Percentiles rank a stretch among this genome's conserved stretches.
Evolutionary conservation across 2,888 invertebrate species (phyloP).

Genomic region (Cremastobaeus sp.): DNA sequence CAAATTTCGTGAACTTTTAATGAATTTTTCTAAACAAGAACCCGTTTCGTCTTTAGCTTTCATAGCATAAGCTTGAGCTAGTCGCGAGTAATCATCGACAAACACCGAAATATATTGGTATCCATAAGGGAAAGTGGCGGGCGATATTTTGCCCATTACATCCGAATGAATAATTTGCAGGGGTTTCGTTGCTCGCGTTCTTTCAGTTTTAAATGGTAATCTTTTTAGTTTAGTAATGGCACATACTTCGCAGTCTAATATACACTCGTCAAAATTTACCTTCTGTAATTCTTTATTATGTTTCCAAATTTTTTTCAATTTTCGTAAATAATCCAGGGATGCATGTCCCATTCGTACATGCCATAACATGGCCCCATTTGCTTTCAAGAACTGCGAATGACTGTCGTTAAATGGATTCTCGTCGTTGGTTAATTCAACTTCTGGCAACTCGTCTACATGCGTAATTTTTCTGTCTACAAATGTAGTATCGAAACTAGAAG

Average conservation of each 20-base stretch:
- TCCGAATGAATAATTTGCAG: constrained; percentile 61
- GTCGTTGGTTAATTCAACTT: constrained; percentile 4
- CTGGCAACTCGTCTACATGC: constrained; percentile 21
- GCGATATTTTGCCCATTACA: constrained; percentile 30
- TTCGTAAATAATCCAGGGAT: neutral
- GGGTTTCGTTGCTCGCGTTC: constrained; percentile 50
- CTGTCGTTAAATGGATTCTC: constrained; percentile 11
- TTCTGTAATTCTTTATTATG: constrained; percentile 38
- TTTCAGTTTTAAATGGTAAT: constrained; percentile 54
- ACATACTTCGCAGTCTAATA: constrained; percentile 63
- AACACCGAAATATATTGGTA: constrained; percentile 49
- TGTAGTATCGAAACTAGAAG: constrained; percentile 9
- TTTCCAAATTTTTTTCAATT: constrained; percentile 17
- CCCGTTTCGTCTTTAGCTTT: too few relatives aligned
- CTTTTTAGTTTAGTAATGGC: constrained; percentile 62
- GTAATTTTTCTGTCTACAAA: constrained; percentile 7
- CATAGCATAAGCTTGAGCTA: constrained; percentile 61
- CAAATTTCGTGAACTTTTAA: constrained; percentile 61
- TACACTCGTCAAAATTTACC: constrained; percentile 56
- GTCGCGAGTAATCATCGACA: constrained; percentile 62
- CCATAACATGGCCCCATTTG: constrained; percentile 1
- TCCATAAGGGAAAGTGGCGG: constrained; percentile 49
- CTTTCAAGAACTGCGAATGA: neutral
- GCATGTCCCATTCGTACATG: constrained; percentile 15
- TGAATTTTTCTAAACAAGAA: constrained; percentile 45